Evolutionary conservation across 2,113 vertebrate species (phyloP), one percentile per base, ranked within the genome.

Genomic region (Delphinapterus leucas): DNA sequence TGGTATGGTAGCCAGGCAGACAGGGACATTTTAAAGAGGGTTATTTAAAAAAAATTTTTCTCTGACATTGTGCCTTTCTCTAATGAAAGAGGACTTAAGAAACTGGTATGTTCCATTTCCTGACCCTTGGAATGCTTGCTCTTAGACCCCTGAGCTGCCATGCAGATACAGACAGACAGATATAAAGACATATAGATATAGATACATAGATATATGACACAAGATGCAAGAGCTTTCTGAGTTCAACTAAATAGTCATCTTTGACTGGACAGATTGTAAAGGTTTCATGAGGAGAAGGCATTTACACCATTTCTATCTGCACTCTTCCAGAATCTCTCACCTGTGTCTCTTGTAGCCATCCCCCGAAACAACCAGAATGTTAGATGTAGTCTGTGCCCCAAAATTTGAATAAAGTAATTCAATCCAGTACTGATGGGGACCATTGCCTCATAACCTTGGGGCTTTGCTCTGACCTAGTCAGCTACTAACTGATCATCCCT

Each of bases 61-160:
- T 81, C 53, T 88, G 60, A 61, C 70, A 97, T 85, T 21, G 84
- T 94, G 23, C 8, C 49, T 92, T 96, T 92, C 38, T 44, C 65
- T 36, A 94, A 87, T 23, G 28, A 90, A 93, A 89, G 89, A 67
- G 13, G 63, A 44, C 7, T 58, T 38, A 61, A 73, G 41, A 90
- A 26, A 44, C 53, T 74, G 13, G 5, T 23, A 77, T 15, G 11
- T 55, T 92, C 44, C 4, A 92, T 13, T 79, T 96, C 13, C 55
- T 38, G 20, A 73, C 14, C 85, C 49, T 80, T 95, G 58, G 18
- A 94, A 92, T 12, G 26, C 20, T 60, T 92, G 28, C 41, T 60
- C 36, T 92, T 63, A 38, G 18, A 76, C 11, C 11, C 11, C 33
- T 31, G 15, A 41, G 71, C 44, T 82, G 31, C 14, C 49, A 33